Base-by-base conservation (phyloP, 1,140 invertebrate species). In the Onthophagus taurus region DNA sequence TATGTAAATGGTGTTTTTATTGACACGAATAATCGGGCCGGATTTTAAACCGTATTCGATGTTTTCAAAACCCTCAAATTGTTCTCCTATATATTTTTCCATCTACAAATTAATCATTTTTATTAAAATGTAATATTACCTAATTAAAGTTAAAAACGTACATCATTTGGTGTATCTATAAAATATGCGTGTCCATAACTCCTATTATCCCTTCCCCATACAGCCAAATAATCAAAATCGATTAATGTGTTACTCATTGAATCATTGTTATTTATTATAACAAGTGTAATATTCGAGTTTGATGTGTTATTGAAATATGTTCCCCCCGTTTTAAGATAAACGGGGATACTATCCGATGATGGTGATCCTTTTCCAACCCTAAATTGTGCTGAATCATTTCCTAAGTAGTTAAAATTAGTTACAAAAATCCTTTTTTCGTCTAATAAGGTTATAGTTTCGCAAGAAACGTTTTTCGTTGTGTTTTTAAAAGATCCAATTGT, bases 181-280 rank as follows among this genome's bases (percentile, higher is more conserved):
- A 36, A 21, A 21, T 36, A 36, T 20, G 23, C 34, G 4, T 8
- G 9, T 11, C 19, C 18, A 36, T 2, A n/a, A n/a, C 12, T 21
- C 13, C 23, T 18, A 8, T 12, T 7, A 21, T 36, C 34, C 7
- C 4, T n/a, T 13, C 23, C 18, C 84, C 85, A 93, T 0, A 92
- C 77, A 0, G 82, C 72, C 6, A 92, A 66, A 84, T 85, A 91
- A 57, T 90, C 83, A 35, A 93, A 86, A 60, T 89, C 83, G 59
- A 86, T 83, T 1, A 89, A 81, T 0, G 85, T 90, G n/a, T n/a
- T n/a, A n/a, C n/a, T n/a, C n/a, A n/a, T n/a, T n/a, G n/a, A n/a
- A n/a, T n/a, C n/a, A n/a, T n/a, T n/a, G n/a, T n/a, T n/a, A n/a
- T n/a, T n/a, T n/a, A n/a, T n/a, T n/a, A n/a, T n/a, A n/a, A n/a